These are phyloP conservation scores for Ornithorhynchus anatinus DNA, from an alignment of 2,113 vertebrate species.

Conservation along the genomic window DNA sequence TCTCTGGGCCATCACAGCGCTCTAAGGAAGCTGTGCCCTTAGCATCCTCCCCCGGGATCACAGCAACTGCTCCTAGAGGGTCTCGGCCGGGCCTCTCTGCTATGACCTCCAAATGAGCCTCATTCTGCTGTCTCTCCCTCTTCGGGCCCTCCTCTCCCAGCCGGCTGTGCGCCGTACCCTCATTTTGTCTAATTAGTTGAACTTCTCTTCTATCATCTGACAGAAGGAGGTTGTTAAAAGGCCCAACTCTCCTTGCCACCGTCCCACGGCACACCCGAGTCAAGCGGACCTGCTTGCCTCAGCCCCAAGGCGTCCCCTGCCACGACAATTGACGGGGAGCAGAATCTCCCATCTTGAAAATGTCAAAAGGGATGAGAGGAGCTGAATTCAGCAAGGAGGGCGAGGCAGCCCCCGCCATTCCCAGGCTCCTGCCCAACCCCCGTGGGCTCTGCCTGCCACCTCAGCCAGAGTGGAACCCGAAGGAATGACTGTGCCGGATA, in stretches of 20 bases:
- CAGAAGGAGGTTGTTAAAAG: conserved; percentile 27
- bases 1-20: too few species aligned
- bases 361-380: conserved; percentile 10
- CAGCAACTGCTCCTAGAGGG: too few species aligned
- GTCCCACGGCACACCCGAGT: conserved; percentile 7
- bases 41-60: too few species aligned
- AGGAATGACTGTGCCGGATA: too few species aligned
- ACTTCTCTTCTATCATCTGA: conserved; percentile 41
- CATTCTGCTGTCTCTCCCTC: background rate
- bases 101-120: background rate
- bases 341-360: conserved; percentile 46
- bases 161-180: conserved; percentile 1
- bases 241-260: conserved; percentile 9
- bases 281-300: conserved; percentile 30
- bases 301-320: conserved; percentile 1
- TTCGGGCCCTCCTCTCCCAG: background rate
- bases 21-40: too few species aligned
- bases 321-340: conserved; percentile 36
- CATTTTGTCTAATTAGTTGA: conserved; percentile 45
- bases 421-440: background rate
- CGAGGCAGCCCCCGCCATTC: background rate
- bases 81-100: too few species aligned
- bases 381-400: background rate
- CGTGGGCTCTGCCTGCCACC: background rate
- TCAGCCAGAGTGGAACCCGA: too few species aligned